These are phyloP conservation scores for Acanthosepion esculentum DNA, from an alignment of 2,888 invertebrate genomes.

Conservation along the genomic window DNA sequence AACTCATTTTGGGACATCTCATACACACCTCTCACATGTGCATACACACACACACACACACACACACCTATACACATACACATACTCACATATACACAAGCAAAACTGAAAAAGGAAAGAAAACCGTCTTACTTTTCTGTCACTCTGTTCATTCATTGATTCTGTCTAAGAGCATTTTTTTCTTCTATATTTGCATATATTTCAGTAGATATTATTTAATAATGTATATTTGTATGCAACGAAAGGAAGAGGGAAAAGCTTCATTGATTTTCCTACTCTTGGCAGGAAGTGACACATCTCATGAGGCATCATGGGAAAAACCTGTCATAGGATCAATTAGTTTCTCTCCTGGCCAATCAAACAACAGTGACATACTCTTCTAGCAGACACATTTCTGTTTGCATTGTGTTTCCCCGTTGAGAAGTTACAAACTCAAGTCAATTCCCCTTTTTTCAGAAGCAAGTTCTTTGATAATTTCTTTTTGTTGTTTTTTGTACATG, in stretches of 20 bases:
- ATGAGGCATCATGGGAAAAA: neutral
- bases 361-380: neutral
- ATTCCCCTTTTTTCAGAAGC: neutral
- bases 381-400: neutral
- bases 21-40: no score
- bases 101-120: neutral
- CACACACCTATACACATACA: neutral
- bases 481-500: neutral
- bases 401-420: neutral
- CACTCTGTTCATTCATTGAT: neutral
- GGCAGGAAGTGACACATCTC: slow-evolving; percentile 20
- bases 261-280: neutral
- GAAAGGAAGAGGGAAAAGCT: neutral
- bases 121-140: neutral
- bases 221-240: neutral
- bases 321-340: neutral
- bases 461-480: neutral
- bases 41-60: neutral
- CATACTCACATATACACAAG: neutral
- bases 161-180: neutral
- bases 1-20: no score
- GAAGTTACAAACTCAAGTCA: neutral
- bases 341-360: neutral
- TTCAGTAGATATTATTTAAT: neutral
- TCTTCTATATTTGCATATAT: neutral